Percentiles rank a stretch among this genome's conserved stretches.
Conservation (phyloP, 2,113 vertebrate genomes). For the Nerophis ophidion region DNA sequence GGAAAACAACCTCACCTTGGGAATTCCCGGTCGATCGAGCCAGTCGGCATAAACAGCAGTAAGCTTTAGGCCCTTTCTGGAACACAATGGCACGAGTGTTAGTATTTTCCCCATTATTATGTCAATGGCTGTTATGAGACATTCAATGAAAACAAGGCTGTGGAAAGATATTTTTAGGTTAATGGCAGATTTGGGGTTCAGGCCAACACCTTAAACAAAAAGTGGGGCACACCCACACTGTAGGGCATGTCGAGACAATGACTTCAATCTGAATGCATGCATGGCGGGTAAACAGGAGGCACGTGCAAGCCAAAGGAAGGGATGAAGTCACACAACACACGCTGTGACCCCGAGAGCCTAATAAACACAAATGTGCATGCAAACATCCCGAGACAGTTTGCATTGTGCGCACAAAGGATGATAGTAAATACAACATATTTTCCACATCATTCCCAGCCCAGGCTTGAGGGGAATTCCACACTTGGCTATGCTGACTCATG, state of each 20-base stretch:
- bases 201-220: conserved; percentile 54
- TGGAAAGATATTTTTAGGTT: conserved; percentile 44
- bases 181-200: conserved; percentile 20
- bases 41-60: conserved; percentile 81
- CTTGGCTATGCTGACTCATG: conserved; percentile 24
- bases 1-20: conserved; percentile 72
- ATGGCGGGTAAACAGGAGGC: conserved; percentile 10
- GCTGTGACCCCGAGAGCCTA: conserved; percentile 18
- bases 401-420: conserved; percentile 12
- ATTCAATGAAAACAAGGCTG: conserved; percentile 38
- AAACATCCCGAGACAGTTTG: conserved; percentile 19
- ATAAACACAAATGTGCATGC: conserved; percentile 27
- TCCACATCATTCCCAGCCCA: conserved; percentile 9
- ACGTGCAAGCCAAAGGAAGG: neutral
- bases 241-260: conserved; percentile 41
- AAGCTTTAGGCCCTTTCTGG: conserved; percentile 81
- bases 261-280: conserved; percentile 12
- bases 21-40: conserved; percentile 88
- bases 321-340: conserved; percentile 10
- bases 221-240: conserved; percentile 38
- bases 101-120: conserved; percentile 49
- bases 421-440: conserved; percentile 17
- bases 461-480: conserved; percentile 40
- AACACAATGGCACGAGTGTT: conserved; percentile 64
- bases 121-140: conserved; percentile 49